phyloP scores from a whole-genome alignment of 2,113 vertebrate species.

The Elanus axillaris region DNA sequence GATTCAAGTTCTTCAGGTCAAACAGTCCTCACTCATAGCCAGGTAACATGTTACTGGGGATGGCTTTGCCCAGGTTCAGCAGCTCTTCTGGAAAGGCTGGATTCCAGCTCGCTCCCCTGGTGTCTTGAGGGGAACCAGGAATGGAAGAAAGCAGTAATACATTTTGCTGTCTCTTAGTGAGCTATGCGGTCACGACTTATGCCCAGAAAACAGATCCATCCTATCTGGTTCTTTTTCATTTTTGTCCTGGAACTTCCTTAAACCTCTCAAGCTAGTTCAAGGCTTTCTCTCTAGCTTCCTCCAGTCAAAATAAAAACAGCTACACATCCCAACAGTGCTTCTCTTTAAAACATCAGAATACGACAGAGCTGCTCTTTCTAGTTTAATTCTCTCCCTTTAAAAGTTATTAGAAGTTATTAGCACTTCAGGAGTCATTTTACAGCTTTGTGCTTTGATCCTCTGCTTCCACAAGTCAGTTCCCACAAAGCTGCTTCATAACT shows the following conservation, averaged over 20 bases:
- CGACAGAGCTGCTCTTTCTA: neutral
- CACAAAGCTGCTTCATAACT: neutral
- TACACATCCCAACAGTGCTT: neutral
- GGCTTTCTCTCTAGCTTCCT: neutral
- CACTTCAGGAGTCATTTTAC: neutral
- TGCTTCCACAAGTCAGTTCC: neutral
- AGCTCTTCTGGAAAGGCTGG: neutral
- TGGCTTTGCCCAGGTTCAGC: neutral
- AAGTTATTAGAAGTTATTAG: neutral
- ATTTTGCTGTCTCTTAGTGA: neutral
- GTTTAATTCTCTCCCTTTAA: neutral
- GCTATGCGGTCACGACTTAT: neutral
- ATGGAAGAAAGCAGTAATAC: neutral
- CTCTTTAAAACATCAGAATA: neutral
- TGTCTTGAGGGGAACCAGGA: neutral
- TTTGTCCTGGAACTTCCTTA: neutral
- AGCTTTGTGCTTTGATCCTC: neutral
- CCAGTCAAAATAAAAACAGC: neutral
- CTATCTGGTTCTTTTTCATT: neutral
- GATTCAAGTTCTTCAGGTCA: neutral
- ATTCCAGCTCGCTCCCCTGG: neutral
- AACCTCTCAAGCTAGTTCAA: neutral
- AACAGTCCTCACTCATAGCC: neutral
- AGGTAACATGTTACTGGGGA: no score
- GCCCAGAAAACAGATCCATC: neutral